Evolutionary conservation across 2,888 invertebrate species (phyloP).

Genomic region (Tiliacea aurago): DNA sequence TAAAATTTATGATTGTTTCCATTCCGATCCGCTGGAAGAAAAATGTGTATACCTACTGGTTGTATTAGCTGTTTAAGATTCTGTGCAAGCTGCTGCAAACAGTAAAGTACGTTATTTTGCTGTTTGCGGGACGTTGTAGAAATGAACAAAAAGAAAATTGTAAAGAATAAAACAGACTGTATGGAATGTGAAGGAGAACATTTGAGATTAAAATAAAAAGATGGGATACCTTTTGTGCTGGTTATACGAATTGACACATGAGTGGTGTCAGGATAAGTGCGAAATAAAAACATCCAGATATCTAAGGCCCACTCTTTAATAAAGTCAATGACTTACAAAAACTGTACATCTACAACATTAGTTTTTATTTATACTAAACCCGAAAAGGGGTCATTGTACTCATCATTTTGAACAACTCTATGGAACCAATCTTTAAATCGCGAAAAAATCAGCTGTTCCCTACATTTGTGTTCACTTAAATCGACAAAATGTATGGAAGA

Average conservation of each 20-base stretch:
- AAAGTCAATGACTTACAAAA: no score
- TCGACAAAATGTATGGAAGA: no score
- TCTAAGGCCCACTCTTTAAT: not conserved
- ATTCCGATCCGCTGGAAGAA: slow-evolving; percentile 43
- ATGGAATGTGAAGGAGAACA: slow-evolving; percentile 22
- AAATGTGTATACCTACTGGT: slow-evolving; percentile 30
- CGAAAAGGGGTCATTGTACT: no score
- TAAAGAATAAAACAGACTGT: slow-evolving; percentile 36
- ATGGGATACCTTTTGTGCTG: not conserved
- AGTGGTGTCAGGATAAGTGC: not conserved
- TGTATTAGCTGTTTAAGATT: slow-evolving; percentile 57
- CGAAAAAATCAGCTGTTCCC: no score
- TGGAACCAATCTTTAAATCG: no score
- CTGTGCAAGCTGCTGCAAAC: slow-evolving; percentile 45
- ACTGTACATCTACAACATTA: no score
- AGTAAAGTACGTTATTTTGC: slow-evolving; percentile 55
- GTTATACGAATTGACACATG: not conserved
- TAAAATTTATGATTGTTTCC: slow-evolving; percentile 51
- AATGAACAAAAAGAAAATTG: slow-evolving; percentile 39
- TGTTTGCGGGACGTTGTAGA: slow-evolving; percentile 43
- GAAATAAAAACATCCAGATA: not conserved
- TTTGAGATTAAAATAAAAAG: slow-evolving; percentile 27
- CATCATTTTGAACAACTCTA: no score
- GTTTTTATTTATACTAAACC: no score
- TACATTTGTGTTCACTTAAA: no score